Evolutionary conservation across 1,140 invertebrate genomes (phyloP), one percentile per base, ranked within the genome.

Genomic region (Ostrea edulis): DNA sequence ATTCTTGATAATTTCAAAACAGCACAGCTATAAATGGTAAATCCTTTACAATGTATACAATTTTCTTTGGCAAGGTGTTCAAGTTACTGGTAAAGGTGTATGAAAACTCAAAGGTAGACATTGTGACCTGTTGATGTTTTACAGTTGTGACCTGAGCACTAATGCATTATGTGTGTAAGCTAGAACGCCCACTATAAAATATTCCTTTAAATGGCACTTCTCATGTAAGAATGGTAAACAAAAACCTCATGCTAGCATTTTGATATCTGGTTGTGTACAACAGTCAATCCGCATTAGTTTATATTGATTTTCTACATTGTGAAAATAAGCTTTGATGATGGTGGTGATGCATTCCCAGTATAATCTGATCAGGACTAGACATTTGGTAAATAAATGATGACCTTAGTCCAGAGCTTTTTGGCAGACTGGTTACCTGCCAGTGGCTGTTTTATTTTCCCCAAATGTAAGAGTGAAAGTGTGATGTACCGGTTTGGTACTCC

Each of bases 331-430:
- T 77, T 77, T 35, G 68, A 77, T 77, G 68, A 29, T 77, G 68
- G 2, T 77, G 68, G 25, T 25, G 29, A 25, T 77, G 25, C 35
- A 29, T 62, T 7, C 20, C 2, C 1, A 5, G n/a, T 62, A 17
- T 62, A 77, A 77, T 77, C 68, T 12, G 25, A 77, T 77, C 29
- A 35, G 25, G 29, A 25, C 68, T 77, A 77, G 68, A 29, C 68
- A 29, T 77, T 9, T 77, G 12, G 8, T 77, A 77, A 77, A 77
- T 77, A 77, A 77, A 77, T 77, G 68, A 77, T 77, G 68, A 77
- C 22, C 65, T 71, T 9, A 77, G 68, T 12, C 29, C 68, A 12
- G 0, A 11, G 25, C 25, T 35, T 77, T 77, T 77, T 25, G 22
- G 68, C 14, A 77, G 68, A 29, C 29, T 29, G 68, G n/a, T 20